Base-by-base conservation (phyloP, 2,888 invertebrate species). In the Euzophera pinguis region DNA sequence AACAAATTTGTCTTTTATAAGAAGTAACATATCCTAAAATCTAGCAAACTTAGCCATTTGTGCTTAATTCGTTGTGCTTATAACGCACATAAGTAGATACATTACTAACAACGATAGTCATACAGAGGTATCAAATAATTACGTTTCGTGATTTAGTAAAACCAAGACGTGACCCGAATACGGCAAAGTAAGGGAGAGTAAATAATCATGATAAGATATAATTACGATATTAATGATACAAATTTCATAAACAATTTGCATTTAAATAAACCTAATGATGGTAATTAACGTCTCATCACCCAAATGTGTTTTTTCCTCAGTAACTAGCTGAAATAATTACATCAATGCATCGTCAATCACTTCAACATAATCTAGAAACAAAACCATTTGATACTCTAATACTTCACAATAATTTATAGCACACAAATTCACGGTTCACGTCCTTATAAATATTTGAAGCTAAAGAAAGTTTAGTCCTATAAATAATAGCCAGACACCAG, bases 1-100 rank as follows among this genome's bases (percentile, higher is more conserved):
- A 73, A 82, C 78, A 81, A 75, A 78, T 78, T 61, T 87, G 83
- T 85, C 81, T 85, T 85, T 84, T 79, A 71, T 75, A 65, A 75
- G 82, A 86, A 84, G 81, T 85, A 79, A 73, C 67, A 62, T 70
- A 61, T 72, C 69, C 73, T 78, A 78, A 72, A 55, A 63, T 67
- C 78, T 85, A 83, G 78, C 78, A 79, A 50, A 75, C 75, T 79
- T 76, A 78, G 73, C 65, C 50, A 54, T 65, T 81, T 78, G 82
- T 81, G 75, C 73, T 73, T 70, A 65, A 70, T 81, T 84, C 79
- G 78, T 80, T 81, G 79, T 74, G 78, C 79, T 63, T 62, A 55
- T 63, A 63, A 61, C 64, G 78, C 84, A 77, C 79, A 57, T 67
- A 62, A 56, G 58, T 62, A 66, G 39, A 43, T 43, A 16, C 14